A percentile compares a stretch with the other conserved stretches of the same genome.
phyloP scores from a whole-genome alignment of 35 echinoderm and acorn worm genomes.

The Ophiothrix spiculata region DNA sequence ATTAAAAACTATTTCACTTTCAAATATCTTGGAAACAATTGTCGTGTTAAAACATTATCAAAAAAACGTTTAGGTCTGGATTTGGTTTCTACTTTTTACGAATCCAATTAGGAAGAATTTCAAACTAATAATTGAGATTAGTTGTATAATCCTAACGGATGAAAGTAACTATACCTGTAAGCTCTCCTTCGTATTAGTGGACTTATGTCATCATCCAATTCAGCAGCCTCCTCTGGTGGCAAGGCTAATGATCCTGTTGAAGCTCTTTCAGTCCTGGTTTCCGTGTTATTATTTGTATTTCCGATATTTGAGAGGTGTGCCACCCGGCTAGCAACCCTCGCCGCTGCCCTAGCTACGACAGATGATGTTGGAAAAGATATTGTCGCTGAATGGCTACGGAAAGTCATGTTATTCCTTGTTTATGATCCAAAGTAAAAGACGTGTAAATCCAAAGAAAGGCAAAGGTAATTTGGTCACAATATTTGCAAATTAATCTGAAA shows the following conservation, averaged over 20 bases:
- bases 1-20: no score
- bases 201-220: constrained; percentile 25
- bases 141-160: no score
- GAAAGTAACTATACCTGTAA: constrained; percentile 40
- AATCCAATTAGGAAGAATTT: no score
- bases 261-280: constrained; percentile 21
- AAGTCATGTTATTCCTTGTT: constrained; percentile 1
- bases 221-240: background rate
- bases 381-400: background rate
- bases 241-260: constrained; percentile 14
- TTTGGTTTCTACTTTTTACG: no score
- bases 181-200: constrained; percentile 31
- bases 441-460: no score
- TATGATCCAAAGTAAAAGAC: no score
- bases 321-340: background rate
- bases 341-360: background rate
- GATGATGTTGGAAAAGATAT: background rate
- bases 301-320: background rate
- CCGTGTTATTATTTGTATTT: background rate
- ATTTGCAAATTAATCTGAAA: no score
- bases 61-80: no score
- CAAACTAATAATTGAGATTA: no score
- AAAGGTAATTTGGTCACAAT: no score
- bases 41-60: no score
- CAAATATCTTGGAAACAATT: no score